These are phyloP conservation scores for Drosophila subpulchrella DNA, from an alignment of 1,140 invertebrate genomes.

Conservation along the genomic window DNA sequence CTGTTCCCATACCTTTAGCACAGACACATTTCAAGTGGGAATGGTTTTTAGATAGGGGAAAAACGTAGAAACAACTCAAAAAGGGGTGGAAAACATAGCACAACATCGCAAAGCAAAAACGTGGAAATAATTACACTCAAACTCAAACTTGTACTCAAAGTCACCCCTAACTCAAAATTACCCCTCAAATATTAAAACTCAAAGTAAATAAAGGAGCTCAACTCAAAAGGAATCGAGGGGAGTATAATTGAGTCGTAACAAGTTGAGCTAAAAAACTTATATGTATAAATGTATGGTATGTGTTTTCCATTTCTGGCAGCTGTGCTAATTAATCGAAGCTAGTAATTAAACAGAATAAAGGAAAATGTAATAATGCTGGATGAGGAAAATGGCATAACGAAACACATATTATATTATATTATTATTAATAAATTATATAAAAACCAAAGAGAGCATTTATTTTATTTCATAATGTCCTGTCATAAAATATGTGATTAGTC, in stretches of 20 bases:
- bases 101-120: constrained; percentile 9
- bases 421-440: too few relatives aligned
- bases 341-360: constrained; percentile 45
- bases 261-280: constrained; percentile 6
- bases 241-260: constrained; percentile 1
- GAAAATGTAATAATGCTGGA: constrained; percentile 2
- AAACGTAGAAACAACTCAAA: constrained; percentile 9
- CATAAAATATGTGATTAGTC: too few relatives aligned
- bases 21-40: constrained; percentile 30
- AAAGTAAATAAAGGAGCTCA: not conserved
- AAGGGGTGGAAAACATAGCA: constrained; percentile 51
- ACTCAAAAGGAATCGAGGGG: constrained; percentile 16
- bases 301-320: constrained; percentile 24
- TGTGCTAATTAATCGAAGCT: constrained; percentile 72
- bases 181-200: not conserved
- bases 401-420: too few relatives aligned
- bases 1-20: constrained; percentile 36
- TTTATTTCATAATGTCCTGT: too few relatives aligned
- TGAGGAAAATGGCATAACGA: not conserved
- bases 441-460: too few relatives aligned
- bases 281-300: not conserved
- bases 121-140: constrained; percentile 36
- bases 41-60: constrained; percentile 21
- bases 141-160: constrained; percentile 26
- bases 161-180: constrained; percentile 27